Conservation (phyloP, 2,888 invertebrate genomes). For the Limenitis camilla region DNA sequence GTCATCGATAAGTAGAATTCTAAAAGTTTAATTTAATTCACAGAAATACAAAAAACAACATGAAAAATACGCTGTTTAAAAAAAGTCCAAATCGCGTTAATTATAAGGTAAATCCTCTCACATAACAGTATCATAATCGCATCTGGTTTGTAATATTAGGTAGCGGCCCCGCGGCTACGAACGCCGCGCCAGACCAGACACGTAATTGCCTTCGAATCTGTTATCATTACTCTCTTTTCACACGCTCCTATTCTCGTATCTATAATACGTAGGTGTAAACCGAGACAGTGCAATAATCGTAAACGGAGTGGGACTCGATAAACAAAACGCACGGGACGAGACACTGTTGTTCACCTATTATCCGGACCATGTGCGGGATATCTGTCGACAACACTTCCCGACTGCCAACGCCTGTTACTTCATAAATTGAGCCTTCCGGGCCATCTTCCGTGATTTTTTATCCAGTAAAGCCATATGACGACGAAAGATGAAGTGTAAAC, state of each 20-base stretch:
- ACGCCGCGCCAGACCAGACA: constrained; percentile 37
- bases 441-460: constrained; percentile 68
- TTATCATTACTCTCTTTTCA: constrained; percentile 53
- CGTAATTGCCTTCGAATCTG: constrained; percentile 53
- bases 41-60: too few species aligned
- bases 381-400: constrained; percentile 70
- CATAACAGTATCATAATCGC: constrained; percentile 66
- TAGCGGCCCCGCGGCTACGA: constrained; percentile 43
- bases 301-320: constrained; percentile 34
- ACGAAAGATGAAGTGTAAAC: constrained; percentile 71
- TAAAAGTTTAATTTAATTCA: too few species aligned
- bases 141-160: constrained; percentile 46
- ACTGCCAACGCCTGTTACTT: constrained; percentile 52
- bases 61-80: too few species aligned
- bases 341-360: constrained; percentile 58
- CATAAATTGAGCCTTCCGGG: constrained; percentile 71
- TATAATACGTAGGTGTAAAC: constrained; percentile 37
- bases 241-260: constrained; percentile 49
- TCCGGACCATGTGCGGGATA: constrained; percentile 59
- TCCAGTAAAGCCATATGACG: constrained; percentile 53
- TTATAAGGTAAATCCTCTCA: constrained; percentile 59
- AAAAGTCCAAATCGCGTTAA: constrained; percentile 53
- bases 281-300: constrained; percentile 46
- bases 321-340: constrained; percentile 49
- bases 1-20: background rate